Evolutionary conservation across 2,113 vertebrate species (phyloP), one percentile per base, ranked within the genome.

Genomic region (Siniperca knerii): DNA sequence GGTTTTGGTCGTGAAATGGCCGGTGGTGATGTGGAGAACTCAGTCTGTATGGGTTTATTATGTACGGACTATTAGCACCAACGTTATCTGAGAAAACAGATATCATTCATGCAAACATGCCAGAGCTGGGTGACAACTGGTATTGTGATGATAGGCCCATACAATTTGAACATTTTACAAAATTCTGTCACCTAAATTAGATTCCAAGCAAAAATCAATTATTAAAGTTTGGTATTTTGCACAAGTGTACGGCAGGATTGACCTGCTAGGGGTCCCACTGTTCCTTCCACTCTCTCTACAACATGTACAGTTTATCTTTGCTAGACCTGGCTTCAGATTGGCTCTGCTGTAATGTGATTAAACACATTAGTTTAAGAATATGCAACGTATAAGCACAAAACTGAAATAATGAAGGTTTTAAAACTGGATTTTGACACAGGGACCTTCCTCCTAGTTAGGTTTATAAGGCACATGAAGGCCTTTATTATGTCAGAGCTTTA

Each of bases 11-110:
- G 20, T 74, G 29, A 69, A 83, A 85, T 70, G 23, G 73, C 50
- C 23, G 9, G 37, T 48, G 57, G 44, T 46, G 79, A 50, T 58
- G 44, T 46, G 23, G 37, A 29, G 46, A 50, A 60, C 48, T 64
- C 71, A 52, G 65, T 55, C 71, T 37, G 23, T 73, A 4, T 77
- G 25, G 40, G 44, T 81, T 84, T 46, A 67, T 90, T 79, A 84
- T 54, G 44, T 46, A 33, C 4, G 8, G 61, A 18, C 58, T 55
- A 55, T 87, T 75, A 80, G 57, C 48, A 42, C 6, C 6, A 0
- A 21, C 3, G 20, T 33, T 67, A 78, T 77, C 71, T 72, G 70
- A 69, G 61, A 69, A 79, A 79, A 65, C 71, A 62, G 66, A 75
- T 62, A 33, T 25, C 54, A 54, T 54, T 71, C 68, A 60, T 21